A percentile compares a stretch with the other conserved stretches of the same genome.
Conservation (phyloP, 2,888 invertebrate genomes). For the Pilophorus perplexus region DNA sequence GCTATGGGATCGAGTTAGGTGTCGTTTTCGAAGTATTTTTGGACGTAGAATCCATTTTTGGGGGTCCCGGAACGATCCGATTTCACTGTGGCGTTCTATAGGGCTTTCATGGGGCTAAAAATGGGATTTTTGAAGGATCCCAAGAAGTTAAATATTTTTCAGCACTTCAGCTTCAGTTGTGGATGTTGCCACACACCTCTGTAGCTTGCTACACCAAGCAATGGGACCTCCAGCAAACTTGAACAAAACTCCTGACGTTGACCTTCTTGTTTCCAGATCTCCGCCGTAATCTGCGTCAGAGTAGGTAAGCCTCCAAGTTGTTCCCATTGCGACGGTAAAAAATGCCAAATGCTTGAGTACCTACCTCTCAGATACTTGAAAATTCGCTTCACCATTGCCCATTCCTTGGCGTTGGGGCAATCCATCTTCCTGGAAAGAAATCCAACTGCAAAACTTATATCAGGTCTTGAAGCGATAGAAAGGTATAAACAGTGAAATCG, state of each 20-base stretch:
- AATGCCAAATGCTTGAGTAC: slow-evolving; percentile 38
- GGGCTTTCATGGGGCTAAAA: no score
- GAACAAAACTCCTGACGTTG: slow-evolving; percentile 35
- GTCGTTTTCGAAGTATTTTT: no score
- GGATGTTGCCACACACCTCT: slow-evolving; percentile 25
- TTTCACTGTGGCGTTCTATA: no score
- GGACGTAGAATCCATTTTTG: no score
- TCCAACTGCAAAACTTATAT: slow-evolving; percentile 42
- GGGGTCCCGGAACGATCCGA: no score
- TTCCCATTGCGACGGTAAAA: not conserved
- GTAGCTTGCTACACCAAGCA: slow-evolving; percentile 13
- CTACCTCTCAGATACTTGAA: slow-evolving; percentile 42
- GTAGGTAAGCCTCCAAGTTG: slow-evolving; percentile 44
- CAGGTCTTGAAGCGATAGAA: slow-evolving; percentile 34
- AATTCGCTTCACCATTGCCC: slow-evolving; percentile 37
- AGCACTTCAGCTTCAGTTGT: slow-evolving; percentile 29
- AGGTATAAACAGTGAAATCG: slow-evolving; percentile 35
- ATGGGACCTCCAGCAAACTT: slow-evolving; percentile 6
- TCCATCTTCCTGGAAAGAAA: slow-evolving; percentile 29
- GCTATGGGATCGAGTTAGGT: no score
- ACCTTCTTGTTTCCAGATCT: slow-evolving; percentile 39
- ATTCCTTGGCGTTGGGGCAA: slow-evolving; percentile 16
- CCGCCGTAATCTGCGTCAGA: slow-evolving; percentile 48
- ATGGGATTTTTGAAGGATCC: no score
- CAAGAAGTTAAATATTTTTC: no score